Conservation (phyloP, 2,797 vertebrate genomes). For the Eulemur coronatus region DNA sequence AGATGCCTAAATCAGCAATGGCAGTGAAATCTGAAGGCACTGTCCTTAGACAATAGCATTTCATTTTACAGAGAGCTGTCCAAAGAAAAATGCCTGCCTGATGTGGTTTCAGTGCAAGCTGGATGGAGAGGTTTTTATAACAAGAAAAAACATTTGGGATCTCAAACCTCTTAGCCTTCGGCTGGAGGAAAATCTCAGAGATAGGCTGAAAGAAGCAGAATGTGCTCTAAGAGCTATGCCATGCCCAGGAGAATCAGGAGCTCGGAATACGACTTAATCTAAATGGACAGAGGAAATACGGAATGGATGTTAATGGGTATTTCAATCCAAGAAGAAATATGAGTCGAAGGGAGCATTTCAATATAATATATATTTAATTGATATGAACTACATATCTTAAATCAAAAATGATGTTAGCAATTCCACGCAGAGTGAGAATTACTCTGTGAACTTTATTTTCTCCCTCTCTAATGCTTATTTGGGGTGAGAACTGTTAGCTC, state of each 20-base stretch:
- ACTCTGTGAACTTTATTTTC: background rate
- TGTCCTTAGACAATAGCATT: background rate
- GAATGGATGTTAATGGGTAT: conserved; percentile 78
- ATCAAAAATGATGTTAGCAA: conserved; percentile 61
- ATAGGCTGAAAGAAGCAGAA: background rate
- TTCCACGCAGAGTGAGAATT: background rate
- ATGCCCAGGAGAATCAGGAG: conserved; percentile 40
- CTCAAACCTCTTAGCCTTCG: background rate
- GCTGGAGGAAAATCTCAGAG: conserved; percentile 24
- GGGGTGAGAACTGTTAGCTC: background rate
- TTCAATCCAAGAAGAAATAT: conserved; percentile 73
- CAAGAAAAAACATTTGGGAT: conserved; percentile 29
- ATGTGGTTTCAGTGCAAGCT: background rate
- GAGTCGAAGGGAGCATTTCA: conserved; percentile 76
- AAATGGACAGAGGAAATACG: conserved; percentile 77
- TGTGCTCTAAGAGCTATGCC: conserved; percentile 54
- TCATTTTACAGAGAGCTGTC: background rate
- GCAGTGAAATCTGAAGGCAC: background rate
- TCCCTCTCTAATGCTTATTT: background rate
- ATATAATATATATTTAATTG: conserved; percentile 77
- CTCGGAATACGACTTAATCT: conserved; percentile 60
- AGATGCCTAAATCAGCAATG: background rate
- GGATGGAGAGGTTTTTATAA: background rate
- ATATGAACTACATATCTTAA: conserved; percentile 71
- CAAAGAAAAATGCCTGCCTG: background rate